Base-by-base conservation (phyloP, 2,113 vertebrate genomes). In the Elephas maximus region DNA sequence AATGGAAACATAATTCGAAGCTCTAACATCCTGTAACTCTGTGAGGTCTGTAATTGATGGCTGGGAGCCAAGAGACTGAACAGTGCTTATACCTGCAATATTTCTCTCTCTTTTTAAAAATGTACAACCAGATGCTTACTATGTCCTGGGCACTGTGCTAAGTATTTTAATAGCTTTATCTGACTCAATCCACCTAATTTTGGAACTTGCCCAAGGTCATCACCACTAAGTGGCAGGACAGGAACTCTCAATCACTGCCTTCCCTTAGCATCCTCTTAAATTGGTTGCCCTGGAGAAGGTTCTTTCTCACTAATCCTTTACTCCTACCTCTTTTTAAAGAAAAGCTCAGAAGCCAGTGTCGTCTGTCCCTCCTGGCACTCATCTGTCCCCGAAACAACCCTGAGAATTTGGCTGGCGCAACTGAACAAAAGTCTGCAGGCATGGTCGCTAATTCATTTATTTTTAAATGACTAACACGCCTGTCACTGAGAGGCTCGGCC, bases 1-100 rank as follows among this genome's bases (percentile, higher is more conserved):
- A 94, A 94, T 74, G 53, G 94, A 93, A 92, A 95, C 41, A 10
- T 81, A 91, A 91, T 80, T 86, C 5, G 10, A 94, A 91, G 79
- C 37, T 93, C 84, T 89, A 91, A 86, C 30, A 90, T 95, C 60
- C 24, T 78, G 7, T 33, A 92, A 63, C 33, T 91, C 81, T 24
- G 41, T 26, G 81, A 86, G 17, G 45, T 91, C 62, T 94, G 53
- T 92, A 96, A 88, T 33, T 86, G 80, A 94, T 82, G 30, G 62
- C 45, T 73, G 88, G 45, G 45, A 93, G 67, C 30, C 11, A 1
- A 67, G 18, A 94, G 80, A 95, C 87, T 41, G 71, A 94, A 83
- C 23, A 67, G 24, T 92, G 41, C 65, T 96, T 95, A 30, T 41
- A 85, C 7, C 24, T 90, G 83, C 83, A 93, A 96, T 23, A 92